Percentiles rank a stretch among this genome's conserved stretches.
Evolutionary conservation across 2,888 invertebrate genomes (phyloP).

Genomic region (Meliscaeva auricollis): DNA sequence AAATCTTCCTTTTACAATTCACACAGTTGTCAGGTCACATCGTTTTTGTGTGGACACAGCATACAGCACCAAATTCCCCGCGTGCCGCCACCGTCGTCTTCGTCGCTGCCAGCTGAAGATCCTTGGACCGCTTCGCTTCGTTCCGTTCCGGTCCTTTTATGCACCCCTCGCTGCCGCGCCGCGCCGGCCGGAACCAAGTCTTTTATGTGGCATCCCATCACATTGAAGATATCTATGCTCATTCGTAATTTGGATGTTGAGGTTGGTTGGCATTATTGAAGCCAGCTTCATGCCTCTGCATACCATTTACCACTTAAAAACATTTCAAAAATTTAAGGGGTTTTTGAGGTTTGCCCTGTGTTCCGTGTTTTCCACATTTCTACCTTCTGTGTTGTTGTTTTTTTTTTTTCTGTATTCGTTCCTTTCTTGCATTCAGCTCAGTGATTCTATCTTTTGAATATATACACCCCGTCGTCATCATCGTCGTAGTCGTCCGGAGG

Average conservation of each 20-base stretch:
- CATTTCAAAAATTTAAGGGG: conserved; percentile 76
- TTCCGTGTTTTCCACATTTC: conserved; percentile 53
- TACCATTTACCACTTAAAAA: conserved; percentile 74
- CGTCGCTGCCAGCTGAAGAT: neutral
- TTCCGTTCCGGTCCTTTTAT: neutral
- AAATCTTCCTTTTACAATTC: conserved; percentile 66
- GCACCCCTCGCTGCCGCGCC: too few species aligned
- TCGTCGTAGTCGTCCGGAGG: conserved; percentile 48
- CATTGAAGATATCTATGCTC: conserved; percentile 67
- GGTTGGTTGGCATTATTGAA: conserved; percentile 65
- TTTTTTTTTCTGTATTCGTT: neutral
- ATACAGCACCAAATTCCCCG: conserved; percentile 4
- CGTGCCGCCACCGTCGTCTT: too few species aligned
- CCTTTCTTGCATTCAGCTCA: conserved; percentile 29
- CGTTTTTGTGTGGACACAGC: conserved; percentile 59
- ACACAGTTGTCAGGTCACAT: conserved; percentile 74
- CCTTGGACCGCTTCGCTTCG: neutral
- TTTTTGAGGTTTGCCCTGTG: conserved; percentile 73
- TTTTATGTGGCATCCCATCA: conserved; percentile 46
- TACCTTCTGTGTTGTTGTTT: conserved; percentile 24
- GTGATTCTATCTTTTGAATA: conserved; percentile 59
- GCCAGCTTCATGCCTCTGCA: conserved; percentile 73
- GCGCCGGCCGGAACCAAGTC: conserved; percentile 5
- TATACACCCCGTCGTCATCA: conserved; percentile 27
- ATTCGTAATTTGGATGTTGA: conserved; percentile 73